Base-by-base conservation (phyloP, 2,797 vertebrate genomes). In the Megaceryle alcyon region DNA sequence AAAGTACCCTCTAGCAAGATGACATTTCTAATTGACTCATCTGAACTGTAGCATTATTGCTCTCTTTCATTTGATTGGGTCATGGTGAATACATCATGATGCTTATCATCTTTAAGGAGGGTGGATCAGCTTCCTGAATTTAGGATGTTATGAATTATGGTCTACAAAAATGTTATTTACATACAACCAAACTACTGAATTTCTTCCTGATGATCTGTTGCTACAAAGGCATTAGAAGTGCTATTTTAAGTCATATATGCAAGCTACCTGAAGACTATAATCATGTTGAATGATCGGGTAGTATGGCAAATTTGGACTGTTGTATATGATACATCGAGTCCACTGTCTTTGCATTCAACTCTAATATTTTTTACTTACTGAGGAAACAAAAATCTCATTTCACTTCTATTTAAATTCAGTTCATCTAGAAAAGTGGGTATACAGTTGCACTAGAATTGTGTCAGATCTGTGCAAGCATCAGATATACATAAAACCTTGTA, bases 1-100 rank as follows among this genome's bases (percentile, higher is more conserved):
- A 95, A 96, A 81, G 66, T 95, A 73, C 83, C 88, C 64, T 88
- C 84, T 83, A 93, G 90, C 81, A 96, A 90, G 71, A 92, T 57
- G 86, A 51, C 63, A 90, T 90, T 95, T 81, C 78, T 93, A 82
- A 87, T 77, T 88, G 75, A 90, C 71, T 87, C 57, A 70, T 92
- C 39, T 94, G 83, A 96, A 92, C 83, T 85, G 60, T 9, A 86
- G 64, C 53, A 28, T 79, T 80, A 66, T 66, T 64, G 46, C 68
- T 84, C 9, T 53, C 80, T 92, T 91, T 86, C 72, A 46, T 76
- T 94, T 85, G 60, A 53, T 49, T 93, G 83, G 54, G 77, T 65
- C 81, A n/a, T 70, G 56, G 48, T 56, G 64, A 92, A 70, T 72
- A 48, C 70, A 79, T 90, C 77, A 70, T 71, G 78, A 80, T 68